Evolutionary conservation across 2,888 invertebrate genomes (phyloP).

Genomic region (Petrolisthes cinctipes): DNA sequence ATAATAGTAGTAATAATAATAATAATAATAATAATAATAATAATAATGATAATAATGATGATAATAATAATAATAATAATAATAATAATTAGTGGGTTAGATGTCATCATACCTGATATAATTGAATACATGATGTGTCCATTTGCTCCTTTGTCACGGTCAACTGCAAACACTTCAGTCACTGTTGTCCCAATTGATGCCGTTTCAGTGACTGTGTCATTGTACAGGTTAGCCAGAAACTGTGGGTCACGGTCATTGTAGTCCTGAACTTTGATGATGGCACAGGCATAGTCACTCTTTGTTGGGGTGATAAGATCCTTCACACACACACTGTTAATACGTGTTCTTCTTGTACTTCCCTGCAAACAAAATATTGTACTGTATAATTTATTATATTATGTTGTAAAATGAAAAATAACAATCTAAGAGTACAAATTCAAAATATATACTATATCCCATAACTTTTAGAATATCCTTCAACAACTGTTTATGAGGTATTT

Average conservation of each 20-base stretch:
- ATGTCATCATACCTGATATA: conserved; percentile 77
- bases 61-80: no score
- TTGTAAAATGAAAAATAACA: neutral
- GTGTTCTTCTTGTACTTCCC: conserved; percentile 74
- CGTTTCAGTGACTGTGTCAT: conserved; percentile 77
- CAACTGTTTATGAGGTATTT: no score
- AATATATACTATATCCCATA: neutral
- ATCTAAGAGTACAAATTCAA: neutral
- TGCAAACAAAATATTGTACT: neutral
- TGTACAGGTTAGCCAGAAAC: conserved; percentile 74
- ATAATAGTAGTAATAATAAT: no score
- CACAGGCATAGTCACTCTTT: conserved; percentile 83
- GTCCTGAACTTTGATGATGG: conserved; percentile 84
- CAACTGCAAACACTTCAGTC: conserved; percentile 81
- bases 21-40: no score
- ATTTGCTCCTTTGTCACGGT: conserved; percentile 86
- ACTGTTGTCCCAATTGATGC: conserved; percentile 82
- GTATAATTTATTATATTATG: no score
- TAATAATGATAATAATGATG: no score
- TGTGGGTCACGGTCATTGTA: conserved; percentile 86
- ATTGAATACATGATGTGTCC: conserved; percentile 86
- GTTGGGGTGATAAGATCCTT: conserved; percentile 91
- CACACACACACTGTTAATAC: conserved; percentile 89
- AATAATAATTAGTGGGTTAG: no score
- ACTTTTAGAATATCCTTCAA: no score